Base-by-base conservation (phyloP, 2,113 vertebrate species). In the Alethe castanea region DNA sequence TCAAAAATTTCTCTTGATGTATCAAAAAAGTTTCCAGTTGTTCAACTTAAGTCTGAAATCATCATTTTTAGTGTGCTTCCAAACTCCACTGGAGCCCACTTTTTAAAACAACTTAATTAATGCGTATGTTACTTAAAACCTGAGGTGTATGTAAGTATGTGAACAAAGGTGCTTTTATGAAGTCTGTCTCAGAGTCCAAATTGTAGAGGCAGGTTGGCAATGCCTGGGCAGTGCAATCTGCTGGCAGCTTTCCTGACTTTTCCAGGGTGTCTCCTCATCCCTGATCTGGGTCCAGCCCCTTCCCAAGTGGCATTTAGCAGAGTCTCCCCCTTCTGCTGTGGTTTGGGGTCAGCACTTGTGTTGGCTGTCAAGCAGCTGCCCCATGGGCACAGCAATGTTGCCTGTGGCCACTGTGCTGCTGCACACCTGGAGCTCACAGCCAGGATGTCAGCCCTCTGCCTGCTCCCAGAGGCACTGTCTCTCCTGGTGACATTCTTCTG, bases 271-370 rank as follows among this genome's bases (percentile, higher is more conserved):
- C 48, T 60, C 22, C 52, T 80, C 19, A 28, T 29, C 60, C 31
- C 9, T 47, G 25, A 1, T 9, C 14, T 28, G 54, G 8, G 29
- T 31, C 45, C 2, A 3, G 33, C 59, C 62, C 0, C 0, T 61
- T 36, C 22, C 71, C 48, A 16, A 47, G 31, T 57, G 72, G 6
- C n/a, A 6, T n/a, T 88, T 72, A 45, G 11, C 76, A 38, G 50
- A 26, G 33, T 23, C 8, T 23, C 7, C 3, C 23, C 18, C 7
- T 62, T n/a, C 13, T 83, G 29, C 60, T 42, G 19, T 19, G 33
- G 4, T 60, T 47, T 88, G 45, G 62, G 45, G 14, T 64, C 66
- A 65, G n/a, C 8, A 4, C 20, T 57, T 64, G 29, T 38, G 52
- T 14, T 60, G 48, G 28, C 40, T 93, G 59, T 53, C 26, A 25